Percentiles rank a stretch among this genome's conserved stretches.
Conservation (phyloP, 2,113 vertebrate genomes). For the Mixornis gularis region DNA sequence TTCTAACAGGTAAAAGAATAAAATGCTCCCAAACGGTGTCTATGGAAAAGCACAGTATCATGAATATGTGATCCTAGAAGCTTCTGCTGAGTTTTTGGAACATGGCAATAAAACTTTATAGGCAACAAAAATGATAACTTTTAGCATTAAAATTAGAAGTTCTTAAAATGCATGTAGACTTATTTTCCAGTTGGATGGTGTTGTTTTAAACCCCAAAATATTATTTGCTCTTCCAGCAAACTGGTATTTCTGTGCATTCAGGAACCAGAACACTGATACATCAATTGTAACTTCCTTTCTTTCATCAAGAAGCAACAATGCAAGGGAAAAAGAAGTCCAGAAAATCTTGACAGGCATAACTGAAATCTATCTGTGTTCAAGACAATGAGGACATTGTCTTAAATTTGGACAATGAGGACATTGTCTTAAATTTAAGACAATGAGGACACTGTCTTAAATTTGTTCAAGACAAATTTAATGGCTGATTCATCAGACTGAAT, state of each 20-base stretch:
- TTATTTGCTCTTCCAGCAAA: background rate
- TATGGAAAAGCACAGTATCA: background rate
- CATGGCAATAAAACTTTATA: background rate
- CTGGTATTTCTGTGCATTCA: background rate
- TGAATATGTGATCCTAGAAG: background rate
- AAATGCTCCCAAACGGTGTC: rapidly evolving
- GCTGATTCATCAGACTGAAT: background rate
- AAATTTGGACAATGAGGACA: no score
- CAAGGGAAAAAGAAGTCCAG: background rate
- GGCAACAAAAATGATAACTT: background rate
- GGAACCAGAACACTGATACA: background rate
- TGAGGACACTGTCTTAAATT: no score
- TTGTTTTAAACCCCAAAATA: background rate
- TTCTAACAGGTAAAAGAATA: background rate
- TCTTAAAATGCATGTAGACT: background rate
- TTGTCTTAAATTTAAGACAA: no score
- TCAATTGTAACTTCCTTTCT: background rate
- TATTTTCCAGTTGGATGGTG: background rate
- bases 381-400: background rate
- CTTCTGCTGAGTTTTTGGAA: background rate
- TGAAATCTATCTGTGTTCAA: background rate
- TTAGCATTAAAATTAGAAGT: background rate
- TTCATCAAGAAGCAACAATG: background rate
- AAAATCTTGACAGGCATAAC: background rate
- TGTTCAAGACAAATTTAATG: no score